Evolutionary conservation across 1,140 invertebrate genomes (phyloP).

Genomic region (Caenorhabditis latens): DNA sequence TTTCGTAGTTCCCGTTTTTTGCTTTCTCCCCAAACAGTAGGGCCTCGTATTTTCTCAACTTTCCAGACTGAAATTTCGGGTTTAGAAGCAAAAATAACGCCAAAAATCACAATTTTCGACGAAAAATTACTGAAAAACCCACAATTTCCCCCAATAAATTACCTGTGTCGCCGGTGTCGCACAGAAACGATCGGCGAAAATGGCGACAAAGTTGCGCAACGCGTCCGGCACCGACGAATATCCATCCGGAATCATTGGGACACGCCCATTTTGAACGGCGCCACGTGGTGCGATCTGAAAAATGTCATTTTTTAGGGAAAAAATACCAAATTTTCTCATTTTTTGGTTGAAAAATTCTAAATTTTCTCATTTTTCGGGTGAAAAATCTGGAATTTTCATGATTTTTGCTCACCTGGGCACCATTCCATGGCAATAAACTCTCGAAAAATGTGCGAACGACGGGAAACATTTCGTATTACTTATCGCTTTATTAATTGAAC

Average conservation of each 20-base stretch:
- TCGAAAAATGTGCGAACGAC: background rate
- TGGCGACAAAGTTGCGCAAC: constrained; percentile 47
- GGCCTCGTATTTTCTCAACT: no score
- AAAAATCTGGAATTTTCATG: background rate
- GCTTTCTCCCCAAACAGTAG: no score
- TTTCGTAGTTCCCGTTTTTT: no score
- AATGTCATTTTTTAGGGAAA: no score
- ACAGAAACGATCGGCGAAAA: constrained; percentile 51
- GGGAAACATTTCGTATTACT: background rate
- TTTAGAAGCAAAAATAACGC: no score
- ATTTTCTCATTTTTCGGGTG: background rate
- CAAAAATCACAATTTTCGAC: no score
- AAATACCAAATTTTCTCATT: no score
- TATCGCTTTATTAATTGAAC: background rate
- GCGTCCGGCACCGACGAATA: constrained; percentile 24
- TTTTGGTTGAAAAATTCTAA: background rate
- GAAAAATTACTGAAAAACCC: no score
- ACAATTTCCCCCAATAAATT: background rate
- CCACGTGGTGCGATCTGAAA: background rate
- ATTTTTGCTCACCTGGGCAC: background rate
- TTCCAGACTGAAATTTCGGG: no score
- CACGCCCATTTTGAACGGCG: background rate
- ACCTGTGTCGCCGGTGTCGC: background rate
- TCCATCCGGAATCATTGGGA: constrained; percentile 57
- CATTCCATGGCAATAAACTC: constrained; percentile 27